A percentile compares a stretch with the other conserved stretches of the same genome.
phyloP scores from a whole-genome alignment of 2,113 vertebrate genomes.

The Nettapus auritus region DNA sequence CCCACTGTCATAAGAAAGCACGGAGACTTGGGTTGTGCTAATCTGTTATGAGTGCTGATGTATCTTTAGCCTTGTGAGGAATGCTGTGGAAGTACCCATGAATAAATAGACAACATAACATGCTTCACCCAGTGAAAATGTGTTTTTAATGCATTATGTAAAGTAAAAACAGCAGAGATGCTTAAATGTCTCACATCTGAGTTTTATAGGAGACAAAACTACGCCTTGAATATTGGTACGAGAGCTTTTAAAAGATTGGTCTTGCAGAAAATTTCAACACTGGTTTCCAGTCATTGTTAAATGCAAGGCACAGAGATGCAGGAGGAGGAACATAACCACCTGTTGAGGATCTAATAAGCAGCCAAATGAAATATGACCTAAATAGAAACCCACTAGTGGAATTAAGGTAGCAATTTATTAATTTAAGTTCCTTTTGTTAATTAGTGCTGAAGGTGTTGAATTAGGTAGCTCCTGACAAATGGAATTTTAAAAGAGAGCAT shows the following conservation, averaged over 20 bases:
- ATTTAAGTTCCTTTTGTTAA: not conserved
- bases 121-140: not conserved
- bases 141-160: not conserved
- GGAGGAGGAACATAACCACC: not conserved
- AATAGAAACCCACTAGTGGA: not conserved
- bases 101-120: not conserved
- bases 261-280: not conserved
- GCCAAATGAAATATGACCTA: conserved; percentile 12
- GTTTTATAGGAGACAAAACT: not conserved
- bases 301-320: not conserved
- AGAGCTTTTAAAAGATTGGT: not conserved
- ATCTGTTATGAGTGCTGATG: not conserved
- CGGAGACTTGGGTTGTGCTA: not conserved
- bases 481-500: not conserved
- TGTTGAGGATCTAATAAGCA: not conserved
- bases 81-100: not conserved
- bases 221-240: fast-evolving
- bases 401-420: not conserved
- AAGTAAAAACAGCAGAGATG: conserved; percentile 4
- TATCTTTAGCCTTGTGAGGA: not conserved
- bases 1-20: not conserved
- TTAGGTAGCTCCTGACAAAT: not conserved
- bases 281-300: not conserved
- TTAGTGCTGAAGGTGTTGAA: not conserved
- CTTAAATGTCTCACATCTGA: not conserved